Percentiles rank a stretch among this genome's conserved stretches.
These are phyloP conservation scores for Oreochromis spilurus DNA, from an alignment of 2,113 vertebrate genomes.

Conservation along the genomic window DNA sequence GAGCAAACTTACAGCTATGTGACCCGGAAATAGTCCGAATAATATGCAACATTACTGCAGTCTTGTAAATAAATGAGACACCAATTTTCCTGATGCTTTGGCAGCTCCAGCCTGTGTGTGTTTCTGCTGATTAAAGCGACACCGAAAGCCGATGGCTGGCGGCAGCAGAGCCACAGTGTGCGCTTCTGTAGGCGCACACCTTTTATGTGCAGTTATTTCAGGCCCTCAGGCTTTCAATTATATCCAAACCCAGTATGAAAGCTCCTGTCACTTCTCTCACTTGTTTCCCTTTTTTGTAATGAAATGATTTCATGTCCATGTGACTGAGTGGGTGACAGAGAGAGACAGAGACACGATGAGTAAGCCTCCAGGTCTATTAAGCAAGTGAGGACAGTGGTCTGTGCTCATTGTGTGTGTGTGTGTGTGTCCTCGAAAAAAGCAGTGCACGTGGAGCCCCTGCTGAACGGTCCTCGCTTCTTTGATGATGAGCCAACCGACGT, in stretches of 20 bases:
- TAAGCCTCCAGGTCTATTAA: slow-evolving; percentile 5
- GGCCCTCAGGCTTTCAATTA: slow-evolving; percentile 24
- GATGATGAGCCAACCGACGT: slow-evolving; percentile 22
- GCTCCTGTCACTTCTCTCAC: slow-evolving; percentile 36
- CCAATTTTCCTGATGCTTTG: not conserved
- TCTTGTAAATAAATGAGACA: not conserved
- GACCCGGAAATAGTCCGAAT: not conserved
- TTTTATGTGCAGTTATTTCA: slow-evolving; percentile 36
- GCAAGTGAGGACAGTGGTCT: not conserved
- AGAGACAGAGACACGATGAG: not conserved
- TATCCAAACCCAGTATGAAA: slow-evolving; percentile 28
- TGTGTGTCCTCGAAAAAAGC: not conserved
- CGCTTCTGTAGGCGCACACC: not conserved
- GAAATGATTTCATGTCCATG: slow-evolving; percentile 19
- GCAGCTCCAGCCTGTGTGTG: not conserved
- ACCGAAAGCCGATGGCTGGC: not conserved
- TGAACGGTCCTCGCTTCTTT: not conserved
- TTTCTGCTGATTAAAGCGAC: slow-evolving; percentile 8
- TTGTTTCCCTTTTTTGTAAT: slow-evolving; percentile 19
- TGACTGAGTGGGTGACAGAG: slow-evolving; percentile 31
- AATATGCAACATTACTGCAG: not conserved
- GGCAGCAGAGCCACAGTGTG: not conserved
- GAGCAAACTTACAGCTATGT: not conserved
- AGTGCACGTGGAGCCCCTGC: slow-evolving; percentile 1
- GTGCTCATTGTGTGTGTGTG: not conserved